Percentiles rank a stretch among this genome's conserved stretches.
These are phyloP conservation scores for Bagarius yarrelli DNA, from an alignment of 2,113 vertebrate genomes.

Conservation along the genomic window DNA sequence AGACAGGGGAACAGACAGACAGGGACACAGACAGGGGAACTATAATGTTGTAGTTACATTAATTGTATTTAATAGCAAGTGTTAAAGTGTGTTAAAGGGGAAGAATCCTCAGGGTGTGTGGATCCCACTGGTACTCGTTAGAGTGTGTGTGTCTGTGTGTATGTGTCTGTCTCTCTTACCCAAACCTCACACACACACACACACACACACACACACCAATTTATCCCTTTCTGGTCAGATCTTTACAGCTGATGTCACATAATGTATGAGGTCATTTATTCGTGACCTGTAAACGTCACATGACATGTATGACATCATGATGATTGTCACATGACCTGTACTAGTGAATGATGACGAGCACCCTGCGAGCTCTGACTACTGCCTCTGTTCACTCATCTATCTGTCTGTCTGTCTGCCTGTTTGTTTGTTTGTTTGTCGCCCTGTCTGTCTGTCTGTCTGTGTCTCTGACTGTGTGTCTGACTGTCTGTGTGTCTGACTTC, in stretches of 20 bases:
- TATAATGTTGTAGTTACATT: conserved; percentile 66
- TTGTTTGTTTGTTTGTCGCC: not conserved
- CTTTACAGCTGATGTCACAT: not conserved
- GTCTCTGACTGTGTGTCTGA: not conserved
- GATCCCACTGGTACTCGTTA: not conserved
- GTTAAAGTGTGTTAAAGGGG: conserved; percentile 56
- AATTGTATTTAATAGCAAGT: conserved; percentile 72
- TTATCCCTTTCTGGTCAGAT: not conserved
- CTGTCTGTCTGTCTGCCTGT: not conserved
- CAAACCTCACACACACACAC: not conserved
- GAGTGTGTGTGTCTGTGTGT: not conserved
- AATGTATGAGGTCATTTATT: not conserved
- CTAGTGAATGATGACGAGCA: not conserved
- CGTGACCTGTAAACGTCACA: not conserved
- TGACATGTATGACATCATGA: not conserved
- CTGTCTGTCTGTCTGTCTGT: not conserved
- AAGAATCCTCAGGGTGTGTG: not conserved
- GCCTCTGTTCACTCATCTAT: not conserved
- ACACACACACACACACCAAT: conserved; percentile 2
- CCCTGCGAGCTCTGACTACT: not conserved
- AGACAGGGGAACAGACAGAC: not conserved
- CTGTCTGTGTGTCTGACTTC: not conserved
- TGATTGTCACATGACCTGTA: not conserved
- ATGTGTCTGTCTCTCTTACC: not conserved
- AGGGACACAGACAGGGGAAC: conserved; percentile 26